Percentiles rank a stretch among this genome's conserved stretches.
Evolutionary conservation across 2,888 invertebrate genomes (phyloP).

Genomic region (Drosophila yooni): DNA sequence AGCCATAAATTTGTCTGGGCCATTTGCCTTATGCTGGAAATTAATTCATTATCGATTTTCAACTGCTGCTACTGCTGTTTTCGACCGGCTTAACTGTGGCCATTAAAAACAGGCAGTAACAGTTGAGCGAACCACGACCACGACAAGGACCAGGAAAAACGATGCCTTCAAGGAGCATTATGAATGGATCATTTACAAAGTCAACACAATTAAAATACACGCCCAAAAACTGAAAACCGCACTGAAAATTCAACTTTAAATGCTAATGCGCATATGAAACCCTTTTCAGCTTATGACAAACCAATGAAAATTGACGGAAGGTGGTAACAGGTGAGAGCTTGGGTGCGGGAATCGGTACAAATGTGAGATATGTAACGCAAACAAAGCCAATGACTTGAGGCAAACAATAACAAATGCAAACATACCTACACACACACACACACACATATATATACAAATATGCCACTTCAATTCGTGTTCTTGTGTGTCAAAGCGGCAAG

Average conservation of each 20-base stretch:
- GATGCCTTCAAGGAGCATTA: conserved; percentile 70
- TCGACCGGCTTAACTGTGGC: conserved; percentile 41
- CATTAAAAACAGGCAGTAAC: conserved; percentile 46
- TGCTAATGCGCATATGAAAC: conserved; percentile 30
- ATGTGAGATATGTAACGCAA: background rate
- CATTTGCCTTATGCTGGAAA: conserved; percentile 67
- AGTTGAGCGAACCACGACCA: conserved; percentile 4
- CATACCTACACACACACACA: background rate
- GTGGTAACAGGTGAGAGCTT: background rate
- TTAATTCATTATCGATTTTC: conserved; percentile 78
- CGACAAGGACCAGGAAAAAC: conserved; percentile 16
- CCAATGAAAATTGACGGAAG: conserved; percentile 8
- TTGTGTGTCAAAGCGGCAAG: conserved; percentile 5
- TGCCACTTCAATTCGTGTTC: conserved; percentile 55
- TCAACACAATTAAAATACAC: conserved; percentile 75
- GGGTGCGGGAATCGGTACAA: background rate
- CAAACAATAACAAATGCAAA: conserved; percentile 12
- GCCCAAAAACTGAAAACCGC: conserved; percentile 42
- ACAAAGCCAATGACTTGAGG: conserved; percentile 31
- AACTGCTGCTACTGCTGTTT: conserved; percentile 23
- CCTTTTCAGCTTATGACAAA: conserved; percentile 41
- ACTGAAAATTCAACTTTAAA: conserved; percentile 8
- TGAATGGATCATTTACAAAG: conserved; percentile 75
- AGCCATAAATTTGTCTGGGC: conserved; percentile 72
- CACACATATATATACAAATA: background rate